A percentile compares a stretch with the other conserved stretches of the same genome.
phyloP scores from a whole-genome alignment of 2,113 vertebrate genomes.

The Struthidea cinerea region DNA sequence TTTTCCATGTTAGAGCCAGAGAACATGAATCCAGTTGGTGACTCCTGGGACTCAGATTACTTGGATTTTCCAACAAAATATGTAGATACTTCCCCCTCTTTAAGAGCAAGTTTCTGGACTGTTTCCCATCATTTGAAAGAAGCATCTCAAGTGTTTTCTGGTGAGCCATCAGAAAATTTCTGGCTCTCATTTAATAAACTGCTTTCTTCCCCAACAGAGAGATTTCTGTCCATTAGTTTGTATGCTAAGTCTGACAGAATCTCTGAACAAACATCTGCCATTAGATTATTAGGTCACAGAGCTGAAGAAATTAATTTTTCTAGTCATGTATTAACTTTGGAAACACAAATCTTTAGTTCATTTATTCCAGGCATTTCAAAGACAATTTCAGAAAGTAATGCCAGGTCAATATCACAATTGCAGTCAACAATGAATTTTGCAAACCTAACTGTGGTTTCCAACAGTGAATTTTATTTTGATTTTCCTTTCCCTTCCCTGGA shows the following conservation, averaged over 20 bases:
- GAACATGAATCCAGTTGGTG: background rate
- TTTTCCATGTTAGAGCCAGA: background rate
- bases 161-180: background rate
- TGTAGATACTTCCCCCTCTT: slow-evolving; percentile 8
- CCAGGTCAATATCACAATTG: background rate
- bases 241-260: background rate
- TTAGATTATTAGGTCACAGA: background rate
- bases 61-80: background rate
- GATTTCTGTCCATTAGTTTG: background rate
- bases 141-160: background rate
- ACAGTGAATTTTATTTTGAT: background rate
- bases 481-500: slow-evolving; percentile 18
- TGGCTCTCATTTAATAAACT: background rate
- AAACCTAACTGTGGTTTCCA: background rate
- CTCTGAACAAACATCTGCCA: background rate
- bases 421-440: background rate
- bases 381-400: background rate
- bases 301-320: background rate
- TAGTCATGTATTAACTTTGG: background rate
- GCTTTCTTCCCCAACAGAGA: slow-evolving; percentile 28
- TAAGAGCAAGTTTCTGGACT: slow-evolving; percentile 20
- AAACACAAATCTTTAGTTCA: slow-evolving; percentile 11
- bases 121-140: background rate
- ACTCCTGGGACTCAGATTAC: background rate
- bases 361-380: background rate